phyloP scores from a whole-genome alignment of 2,797 vertebrate species.

The Bradypodion ventrale region DNA sequence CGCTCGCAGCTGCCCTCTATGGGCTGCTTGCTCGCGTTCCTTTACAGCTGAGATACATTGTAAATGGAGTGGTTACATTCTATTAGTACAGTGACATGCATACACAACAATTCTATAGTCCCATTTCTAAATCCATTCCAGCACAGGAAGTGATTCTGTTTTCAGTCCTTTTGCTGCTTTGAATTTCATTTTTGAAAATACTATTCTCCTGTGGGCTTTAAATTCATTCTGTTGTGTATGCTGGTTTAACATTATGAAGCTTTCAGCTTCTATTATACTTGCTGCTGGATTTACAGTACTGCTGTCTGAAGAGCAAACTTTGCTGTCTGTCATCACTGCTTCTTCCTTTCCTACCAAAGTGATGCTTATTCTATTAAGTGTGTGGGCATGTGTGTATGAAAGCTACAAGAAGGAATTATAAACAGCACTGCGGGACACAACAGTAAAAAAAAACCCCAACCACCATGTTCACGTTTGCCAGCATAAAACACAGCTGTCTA shows the following conservation, averaged over 20 bases:
- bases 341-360: conserved; percentile 10
- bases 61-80: no score
- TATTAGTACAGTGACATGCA: no score
- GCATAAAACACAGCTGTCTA: not conserved
- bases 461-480: not conserved
- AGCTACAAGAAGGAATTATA: not conserved
- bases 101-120: no score
- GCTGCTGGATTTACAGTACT: conserved; percentile 15
- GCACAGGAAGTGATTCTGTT: not conserved
- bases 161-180: not conserved
- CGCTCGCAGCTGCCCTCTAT: no score
- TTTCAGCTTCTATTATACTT: conserved; percentile 22
- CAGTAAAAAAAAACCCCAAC: no score
- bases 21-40: no score
- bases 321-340: conserved; percentile 14
- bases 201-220: not conserved
- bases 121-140: not conserved
- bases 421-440: not conserved
- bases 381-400: conserved; percentile 24
- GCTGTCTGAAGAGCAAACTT: conserved; percentile 1
- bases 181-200: not conserved
- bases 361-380: conserved; percentile 12
- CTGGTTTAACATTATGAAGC: conserved; percentile 8
- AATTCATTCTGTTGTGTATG: conserved; percentile 1
- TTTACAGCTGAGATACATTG: no score